Conservation (phyloP, 2,113 vertebrate species). For the Siniperca knerii region DNA sequence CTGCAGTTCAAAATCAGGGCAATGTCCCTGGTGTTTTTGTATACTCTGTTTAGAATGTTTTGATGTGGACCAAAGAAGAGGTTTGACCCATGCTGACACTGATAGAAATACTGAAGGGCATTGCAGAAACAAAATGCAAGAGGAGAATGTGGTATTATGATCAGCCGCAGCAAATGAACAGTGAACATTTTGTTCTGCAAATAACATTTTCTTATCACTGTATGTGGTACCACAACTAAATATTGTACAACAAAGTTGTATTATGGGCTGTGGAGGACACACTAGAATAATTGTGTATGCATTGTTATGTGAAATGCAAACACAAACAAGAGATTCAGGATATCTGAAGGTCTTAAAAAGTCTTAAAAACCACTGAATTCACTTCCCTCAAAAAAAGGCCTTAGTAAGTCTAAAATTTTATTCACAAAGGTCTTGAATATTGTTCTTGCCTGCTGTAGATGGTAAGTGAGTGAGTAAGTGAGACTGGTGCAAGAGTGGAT, state of each 20-base stretch:
- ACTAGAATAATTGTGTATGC: background rate
- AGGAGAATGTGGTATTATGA: background rate
- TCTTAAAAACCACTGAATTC: background rate
- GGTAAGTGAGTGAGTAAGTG: too few relatives aligned
- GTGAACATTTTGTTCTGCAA: background rate
- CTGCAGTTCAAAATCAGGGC: conserved; percentile 3
- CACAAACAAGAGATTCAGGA: background rate
- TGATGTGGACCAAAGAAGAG: background rate
- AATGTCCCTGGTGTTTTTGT: background rate
- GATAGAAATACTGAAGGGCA: background rate
- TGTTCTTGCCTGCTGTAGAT: too few relatives aligned
- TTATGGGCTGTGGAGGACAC: background rate
- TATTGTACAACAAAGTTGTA: too few relatives aligned
- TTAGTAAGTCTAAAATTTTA: too few relatives aligned
- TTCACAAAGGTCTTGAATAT: too few relatives aligned
- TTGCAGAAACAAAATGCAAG: background rate
- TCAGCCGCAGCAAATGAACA: background rate
- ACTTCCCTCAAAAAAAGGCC: too few relatives aligned
- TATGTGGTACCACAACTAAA: background rate
- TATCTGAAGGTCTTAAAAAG: background rate
- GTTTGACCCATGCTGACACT: background rate
- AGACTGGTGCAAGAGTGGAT: too few relatives aligned
- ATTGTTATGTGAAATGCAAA: background rate
- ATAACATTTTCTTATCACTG: background rate
- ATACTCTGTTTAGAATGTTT: background rate